Base-by-base conservation (phyloP, 2,888 invertebrate genomes). In the Trissoscelio sp. region DNA sequence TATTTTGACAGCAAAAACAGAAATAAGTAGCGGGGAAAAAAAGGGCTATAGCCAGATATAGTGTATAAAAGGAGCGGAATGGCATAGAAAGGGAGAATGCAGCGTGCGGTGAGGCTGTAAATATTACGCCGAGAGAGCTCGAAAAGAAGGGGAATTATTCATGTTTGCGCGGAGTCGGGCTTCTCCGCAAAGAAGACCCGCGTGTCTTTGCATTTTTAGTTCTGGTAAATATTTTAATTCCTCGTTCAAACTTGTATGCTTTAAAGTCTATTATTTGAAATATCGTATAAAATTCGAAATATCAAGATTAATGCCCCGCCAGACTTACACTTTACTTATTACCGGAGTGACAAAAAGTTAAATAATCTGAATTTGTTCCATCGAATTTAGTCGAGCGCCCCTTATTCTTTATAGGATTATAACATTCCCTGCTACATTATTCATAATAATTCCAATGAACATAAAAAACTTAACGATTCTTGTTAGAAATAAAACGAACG, bases 171-270 rank as follows among this genome's bases (percentile, higher is more conserved):
- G 46, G 53, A 78, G 64, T 39, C 28, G 34, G 70, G 82, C 46
- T 80, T 77, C 77, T 62, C 53, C 53, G 74, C 55, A 66, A 78
- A 80, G 80, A 83, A 69, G 70, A 80, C 82, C 44, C 46, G 82
- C 78, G 78, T 83, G 78, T 80, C 83, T 83, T 80, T 80, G 80
- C 83, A 83, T 83, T 80, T 78, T 83, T 74, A 80, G 74, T 79
- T 51, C 34, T 62, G 74, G 77, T 80, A 83, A 83, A 83, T 83
- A 83, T 83, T 80, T 83, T 80, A 83, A 83, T 83, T 83, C 80
- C 70, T 73, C 58, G 58, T 60, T 62, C 58, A 78, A 80, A 80
- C 78, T 78, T 74, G 77, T 69, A 60, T 39, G 60, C 53, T 70
- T 67, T 44, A 73, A 57, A 74, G 42, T 48, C 67, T 62, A 74